phyloP scores from a whole-genome alignment of 2,113 vertebrate genomes.

The Thermophis baileyi region DNA sequence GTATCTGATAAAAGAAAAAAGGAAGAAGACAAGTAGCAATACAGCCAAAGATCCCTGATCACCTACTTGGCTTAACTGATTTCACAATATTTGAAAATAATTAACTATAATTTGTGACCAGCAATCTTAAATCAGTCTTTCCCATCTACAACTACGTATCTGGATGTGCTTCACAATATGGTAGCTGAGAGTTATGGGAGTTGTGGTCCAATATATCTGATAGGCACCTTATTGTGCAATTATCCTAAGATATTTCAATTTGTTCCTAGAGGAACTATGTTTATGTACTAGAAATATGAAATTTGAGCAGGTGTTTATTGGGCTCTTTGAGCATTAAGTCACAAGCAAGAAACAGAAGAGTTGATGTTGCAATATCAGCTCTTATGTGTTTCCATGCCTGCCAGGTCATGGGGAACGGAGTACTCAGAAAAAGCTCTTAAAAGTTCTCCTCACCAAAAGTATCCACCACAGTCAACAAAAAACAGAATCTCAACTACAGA shows the following conservation, averaged over 20 bases:
- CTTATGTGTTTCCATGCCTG: not conserved
- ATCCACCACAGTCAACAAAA: not conserved
- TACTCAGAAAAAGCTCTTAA: not conserved
- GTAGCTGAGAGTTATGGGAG: not conserved
- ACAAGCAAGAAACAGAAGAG: not conserved
- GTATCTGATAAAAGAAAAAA: constrained; percentile 74
- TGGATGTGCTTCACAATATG: not conserved
- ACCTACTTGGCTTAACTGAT: not conserved
- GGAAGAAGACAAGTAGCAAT: not conserved
- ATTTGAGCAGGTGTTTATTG: too few species aligned
- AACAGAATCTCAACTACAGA: not conserved
- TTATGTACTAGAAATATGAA: not conserved
- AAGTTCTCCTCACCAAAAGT: not conserved
- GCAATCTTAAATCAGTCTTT: not conserved
- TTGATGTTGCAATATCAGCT: not conserved
- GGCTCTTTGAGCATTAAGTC: not conserved
- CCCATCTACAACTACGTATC: not conserved
- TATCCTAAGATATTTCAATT: accelerated
- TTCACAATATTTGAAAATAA: constrained; percentile 12
- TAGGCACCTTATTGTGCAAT: accelerated
- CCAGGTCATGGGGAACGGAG: not conserved
- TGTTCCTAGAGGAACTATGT: not conserved
- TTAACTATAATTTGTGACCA: not conserved
- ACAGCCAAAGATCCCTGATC: not conserved
- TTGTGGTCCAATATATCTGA: not conserved